Base-by-base conservation (phyloP, 2,797 vertebrate species). In the Danio choprae region DNA sequence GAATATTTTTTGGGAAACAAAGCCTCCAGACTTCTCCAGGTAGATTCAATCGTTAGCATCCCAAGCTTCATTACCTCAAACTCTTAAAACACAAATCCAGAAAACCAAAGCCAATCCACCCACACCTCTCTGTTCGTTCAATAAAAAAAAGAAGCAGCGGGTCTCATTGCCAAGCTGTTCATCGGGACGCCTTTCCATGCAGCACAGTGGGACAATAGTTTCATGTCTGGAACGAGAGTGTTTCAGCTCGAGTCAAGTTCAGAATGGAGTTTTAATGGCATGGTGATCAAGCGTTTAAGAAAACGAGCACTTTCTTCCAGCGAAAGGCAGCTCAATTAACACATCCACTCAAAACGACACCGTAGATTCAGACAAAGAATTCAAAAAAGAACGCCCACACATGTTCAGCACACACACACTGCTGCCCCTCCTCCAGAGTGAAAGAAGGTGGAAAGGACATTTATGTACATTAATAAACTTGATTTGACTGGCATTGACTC, bases 261-360 rank as follows among this genome's bases (percentile, higher is more conserved):
- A 84, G 87, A 90, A 88, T 87, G 74, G 84, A 86, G 72, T 85
- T 89, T 89, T 88, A 90, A 89, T 89, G 86, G 88, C 84, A 81
- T 44, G 80, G 79, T 80, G 80, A 89, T 88, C 18, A 79, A 71
- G 67, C 84, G 63, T 83, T 86, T 40, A 72, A 85, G 83, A 71
- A 62, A 84, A 74, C 50, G 56, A 75, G 71, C 15, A 74, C 69
- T 71, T 84, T 88, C 83, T 83, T 83, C 36, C 68, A 68, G 68
- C 76, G 83, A 80, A 74, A 86, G 86, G 87, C 85, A 83, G 69
- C 18, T 68, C 77, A 83, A 83, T 86, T 89, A 88, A 85, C 60
- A 84, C 55, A 48, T 78, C 74, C 63, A 58, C 70, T 72, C 53
- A 56, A 43, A 44, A 15, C 16, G 18, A 12, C 16, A 44, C 10